Percentiles rank a stretch among this genome's conserved stretches.
Conservation (phyloP, 2,888 invertebrate species). For the Calliphora vomitoria region DNA sequence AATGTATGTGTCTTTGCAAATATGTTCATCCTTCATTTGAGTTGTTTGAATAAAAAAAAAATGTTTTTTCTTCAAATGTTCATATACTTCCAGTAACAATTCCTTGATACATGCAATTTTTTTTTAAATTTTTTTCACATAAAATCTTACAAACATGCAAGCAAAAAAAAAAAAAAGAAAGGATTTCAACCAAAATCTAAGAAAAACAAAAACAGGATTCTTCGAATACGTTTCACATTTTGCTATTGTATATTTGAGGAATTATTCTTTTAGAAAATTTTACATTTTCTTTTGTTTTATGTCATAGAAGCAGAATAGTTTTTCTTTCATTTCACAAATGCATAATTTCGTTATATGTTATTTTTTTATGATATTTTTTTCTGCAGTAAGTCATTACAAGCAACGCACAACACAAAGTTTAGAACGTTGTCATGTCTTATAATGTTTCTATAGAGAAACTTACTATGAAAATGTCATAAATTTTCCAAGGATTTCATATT, state of each 20-base stretch:
- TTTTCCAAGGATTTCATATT: slow-evolving; percentile 75
- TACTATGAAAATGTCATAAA: slow-evolving; percentile 73
- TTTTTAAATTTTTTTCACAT: neutral
- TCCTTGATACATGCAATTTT: slow-evolving; percentile 42
- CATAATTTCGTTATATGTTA: slow-evolving; percentile 58
- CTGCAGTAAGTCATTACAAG: slow-evolving; percentile 1
- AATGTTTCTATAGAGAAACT: slow-evolving; percentile 37
- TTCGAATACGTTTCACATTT: slow-evolving; percentile 66
- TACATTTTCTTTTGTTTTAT: slow-evolving; percentile 47
- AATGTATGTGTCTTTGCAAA: neutral
- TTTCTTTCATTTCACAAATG: slow-evolving; percentile 26
- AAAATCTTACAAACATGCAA: slow-evolving; percentile 9
- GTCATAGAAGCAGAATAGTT: slow-evolving; percentile 50
- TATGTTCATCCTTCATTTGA: slow-evolving; percentile 46
- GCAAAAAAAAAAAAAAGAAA: neutral
- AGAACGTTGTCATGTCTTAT: slow-evolving; percentile 63
- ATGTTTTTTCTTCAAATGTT: slow-evolving; percentile 13
- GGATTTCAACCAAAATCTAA: slow-evolving; percentile 10
- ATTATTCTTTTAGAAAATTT: slow-evolving; percentile 20
- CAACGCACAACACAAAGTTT: slow-evolving; percentile 50
- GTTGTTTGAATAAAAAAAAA: slow-evolving; percentile 8
- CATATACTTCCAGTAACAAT: neutral
- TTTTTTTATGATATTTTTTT: neutral
- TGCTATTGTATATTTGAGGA: slow-evolving; percentile 41
- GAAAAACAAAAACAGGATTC: slow-evolving; percentile 35